Evolutionary conservation across 1,140 invertebrate genomes (phyloP).

Genomic region (Aphaenogaster ashmeadi): DNA sequence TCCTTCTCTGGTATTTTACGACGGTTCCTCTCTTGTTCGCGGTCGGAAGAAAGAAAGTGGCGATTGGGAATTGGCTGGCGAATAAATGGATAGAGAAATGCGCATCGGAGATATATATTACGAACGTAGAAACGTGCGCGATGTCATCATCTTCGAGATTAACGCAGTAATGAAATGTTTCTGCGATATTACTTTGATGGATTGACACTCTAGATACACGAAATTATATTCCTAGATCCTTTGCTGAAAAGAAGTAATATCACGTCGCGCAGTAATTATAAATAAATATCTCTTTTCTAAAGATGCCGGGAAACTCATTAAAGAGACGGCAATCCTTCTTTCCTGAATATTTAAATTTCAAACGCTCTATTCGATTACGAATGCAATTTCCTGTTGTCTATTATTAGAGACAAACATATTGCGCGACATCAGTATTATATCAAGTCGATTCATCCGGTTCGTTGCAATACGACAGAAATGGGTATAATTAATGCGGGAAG

Average conservation of each 20-base stretch:
- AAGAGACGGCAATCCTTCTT: not conserved
- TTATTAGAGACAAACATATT: constrained; percentile 31
- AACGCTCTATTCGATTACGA: constrained; percentile 15
- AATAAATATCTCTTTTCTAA: not conserved
- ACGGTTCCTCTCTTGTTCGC: constrained; percentile 60
- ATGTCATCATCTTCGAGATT: constrained; percentile 28
- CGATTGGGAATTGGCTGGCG: constrained; percentile 43
- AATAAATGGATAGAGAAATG: constrained; percentile 7
- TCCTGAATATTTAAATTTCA: constrained; percentile 11
- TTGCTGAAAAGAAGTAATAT: not conserved
- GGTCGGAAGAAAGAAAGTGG: constrained; percentile 30
- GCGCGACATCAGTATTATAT: not conserved
- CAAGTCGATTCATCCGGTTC: not conserved
- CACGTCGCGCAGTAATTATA: not conserved
- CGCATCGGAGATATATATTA: constrained; percentile 13
- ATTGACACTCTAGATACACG: not conserved
- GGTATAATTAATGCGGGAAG: not conserved
- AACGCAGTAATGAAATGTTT: constrained; percentile 34
- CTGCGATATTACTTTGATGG: constrained; percentile 11
- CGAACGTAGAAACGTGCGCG: not conserved
- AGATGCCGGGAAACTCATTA: not conserved
- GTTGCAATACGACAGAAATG: not conserved
- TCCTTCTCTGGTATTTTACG: constrained; percentile 66
- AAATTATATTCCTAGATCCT: not conserved
- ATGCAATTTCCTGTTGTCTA: constrained; percentile 14